Base-by-base conservation (phyloP, 2,113 vertebrate genomes). In the Nesogale talazaci region DNA sequence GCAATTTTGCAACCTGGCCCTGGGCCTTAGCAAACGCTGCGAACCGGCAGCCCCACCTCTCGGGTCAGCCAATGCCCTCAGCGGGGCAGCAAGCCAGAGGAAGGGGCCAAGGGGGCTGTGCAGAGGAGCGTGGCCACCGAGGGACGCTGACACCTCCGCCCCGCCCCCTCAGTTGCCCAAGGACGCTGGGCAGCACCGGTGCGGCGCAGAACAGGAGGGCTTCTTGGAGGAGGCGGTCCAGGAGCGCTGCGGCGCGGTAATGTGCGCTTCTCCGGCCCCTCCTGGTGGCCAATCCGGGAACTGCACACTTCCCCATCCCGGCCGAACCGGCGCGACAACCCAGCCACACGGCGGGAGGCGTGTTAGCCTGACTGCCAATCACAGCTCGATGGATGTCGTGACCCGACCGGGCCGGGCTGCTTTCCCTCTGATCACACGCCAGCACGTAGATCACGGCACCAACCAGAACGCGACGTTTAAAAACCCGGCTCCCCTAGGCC, bases 51-150 rank as follows among this genome's bases (percentile, higher is more conserved):
- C n/a, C 81, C 94, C 94, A 93, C 92, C 84, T 67, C 57, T 87
- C 16, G n/a, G 67, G 74, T 9, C 88, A 86, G 76, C 94, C 92
- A 95, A 91, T 80, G 94, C 74, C 46, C 70, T 94, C 70, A 4
- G 25, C 29, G 19, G 79, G 94, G 94, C 89, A 31, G 38, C 69
- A 34, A 94, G 96, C 94, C 95, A 91, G 70, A 72, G 63, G 56
- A 92, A 84, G 38, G 65, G 88, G 94, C 87, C 94, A 67, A 89
- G 87, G 87, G 86, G 65, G 20, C 89, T 87, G 78, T 89, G 88
- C 91, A 91, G 88, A 83, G 91, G 92, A 96, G 95, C 94, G 88
- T 88, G 74, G 82, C 93, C 96, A 74, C 77, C 1, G 57, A 77
- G 40, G 59, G 80, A 52, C 61, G 65, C 69, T 6, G 89, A 76